These are phyloP conservation scores for Erpetoichthys calabaricus DNA, from an alignment of 2,797 vertebrate genomes.

Conservation along the genomic window DNA sequence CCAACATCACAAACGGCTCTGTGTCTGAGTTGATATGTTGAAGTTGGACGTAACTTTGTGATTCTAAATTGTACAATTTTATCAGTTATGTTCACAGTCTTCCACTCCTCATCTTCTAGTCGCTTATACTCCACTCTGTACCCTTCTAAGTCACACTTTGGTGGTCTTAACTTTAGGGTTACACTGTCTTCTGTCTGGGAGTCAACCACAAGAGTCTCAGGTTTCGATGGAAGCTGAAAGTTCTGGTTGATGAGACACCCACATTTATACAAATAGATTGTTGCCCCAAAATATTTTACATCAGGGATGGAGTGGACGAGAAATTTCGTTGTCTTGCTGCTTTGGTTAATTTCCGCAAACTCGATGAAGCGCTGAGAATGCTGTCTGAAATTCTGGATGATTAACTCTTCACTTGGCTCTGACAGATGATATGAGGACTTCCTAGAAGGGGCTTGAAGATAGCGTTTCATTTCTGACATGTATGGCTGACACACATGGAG, in stretches of 20 bases:
- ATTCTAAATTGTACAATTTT: too few species aligned
- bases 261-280: constrained; percentile 22
- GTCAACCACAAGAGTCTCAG: constrained; percentile 11
- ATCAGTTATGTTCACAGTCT: too few species aligned
- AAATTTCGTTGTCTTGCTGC: constrained; percentile 14
- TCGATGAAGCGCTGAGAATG: constrained; percentile 20
- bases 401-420: neutral
- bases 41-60: too few species aligned
- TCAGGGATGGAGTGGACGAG: constrained; percentile 17
- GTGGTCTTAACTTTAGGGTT: constrained; percentile 18
- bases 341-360: constrained; percentile 21
- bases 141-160: constrained; percentile 19
- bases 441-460: constrained; percentile 12
- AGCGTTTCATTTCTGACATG: constrained; percentile 25
- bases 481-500: constrained; percentile 16
- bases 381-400: neutral
- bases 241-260: neutral
- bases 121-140: too few species aligned
- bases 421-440: neutral
- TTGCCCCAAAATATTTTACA: constrained; percentile 19
- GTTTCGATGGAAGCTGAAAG: constrained; percentile 29
- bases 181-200: constrained; percentile 21
- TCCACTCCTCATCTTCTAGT: too few species aligned
- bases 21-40: too few species aligned
- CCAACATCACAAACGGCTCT: too few species aligned